Evolutionary conservation across 2,113 vertebrate genomes (phyloP), one percentile per base, ranked within the genome.

Genomic region (Laterallus jamaicensis): DNA sequence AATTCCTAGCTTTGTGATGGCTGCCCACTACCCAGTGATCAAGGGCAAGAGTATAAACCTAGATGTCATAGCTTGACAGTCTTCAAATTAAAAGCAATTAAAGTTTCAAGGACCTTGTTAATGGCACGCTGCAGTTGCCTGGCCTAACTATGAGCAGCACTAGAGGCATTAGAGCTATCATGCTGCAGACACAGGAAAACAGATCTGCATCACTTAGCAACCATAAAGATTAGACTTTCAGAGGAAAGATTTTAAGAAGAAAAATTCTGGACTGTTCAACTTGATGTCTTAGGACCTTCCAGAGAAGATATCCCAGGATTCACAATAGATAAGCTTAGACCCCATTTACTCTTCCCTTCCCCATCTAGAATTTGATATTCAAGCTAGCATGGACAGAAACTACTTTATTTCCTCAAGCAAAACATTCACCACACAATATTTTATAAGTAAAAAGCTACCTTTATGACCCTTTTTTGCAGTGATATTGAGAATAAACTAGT

Each of bases 181-280:
- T 83, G 92, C 90, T 96, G 96, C 93, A 96, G 93, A 54, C 56
- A 55, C 77, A 62, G 80, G 88, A 94, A 94, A 84, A 92, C 63
- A 87, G 93, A 83, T 79, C 91, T 92, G 88, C 92, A 96, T 95
- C 81, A 76, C 92, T 96, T 96, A 94, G 96, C 83, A 96, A 95
- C 95, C 74, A 25, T 5, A 68, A 93, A 76, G 66, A 49, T 82
- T 24, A 70, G 76, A 89, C 66, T 89, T 92, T 4, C 16, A 2
- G 37, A 71, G 50, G 25, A 82, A 92, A 89, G 59, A 50, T 50
- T 94, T 81, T 70, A 40, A 68, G 63, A 78, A 79, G 32, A 89
- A 58, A 83, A 84, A 88, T 59, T 95, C 83, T 73, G 69, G 31
- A 52, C 70, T 22, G 15, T 63, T 89, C 79, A 95, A 93, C 77